Percentiles rank a stretch among this genome's conserved stretches.
These are phyloP conservation scores for Pseudorhombus dupliciocellatus DNA, from an alignment of 2,113 vertebrate genomes.

Conservation along the genomic window DNA sequence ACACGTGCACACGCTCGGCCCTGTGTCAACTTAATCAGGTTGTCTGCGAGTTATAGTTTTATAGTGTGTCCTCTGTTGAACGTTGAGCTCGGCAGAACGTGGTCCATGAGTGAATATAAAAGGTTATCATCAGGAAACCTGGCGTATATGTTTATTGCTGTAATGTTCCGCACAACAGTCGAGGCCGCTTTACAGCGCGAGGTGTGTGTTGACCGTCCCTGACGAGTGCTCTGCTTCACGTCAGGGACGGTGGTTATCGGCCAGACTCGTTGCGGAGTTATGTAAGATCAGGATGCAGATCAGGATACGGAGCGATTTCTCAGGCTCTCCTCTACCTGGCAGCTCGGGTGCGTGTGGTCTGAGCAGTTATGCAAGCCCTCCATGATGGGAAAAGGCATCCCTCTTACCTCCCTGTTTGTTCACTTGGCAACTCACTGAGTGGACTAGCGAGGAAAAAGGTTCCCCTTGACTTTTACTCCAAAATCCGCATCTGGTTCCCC, in stretches of 20 bases:
- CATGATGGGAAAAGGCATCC: constrained; percentile 29
- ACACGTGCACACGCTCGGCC: constrained; percentile 24
- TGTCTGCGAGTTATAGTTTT: not conserved
- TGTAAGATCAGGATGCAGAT: constrained; percentile 48
- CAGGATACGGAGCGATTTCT: constrained; percentile 42
- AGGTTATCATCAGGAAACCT: constrained; percentile 14
- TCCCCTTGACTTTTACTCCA: constrained; percentile 5
- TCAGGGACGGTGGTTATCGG: constrained; percentile 43
- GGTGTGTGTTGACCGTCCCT: constrained; percentile 18
- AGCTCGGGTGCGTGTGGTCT: constrained; percentile 28
- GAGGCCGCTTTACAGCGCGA: not conserved
- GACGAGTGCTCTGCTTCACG: constrained; percentile 38
- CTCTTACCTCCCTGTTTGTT: constrained; percentile 25
- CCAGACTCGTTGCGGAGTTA: constrained; percentile 43
- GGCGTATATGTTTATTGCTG: not conserved
- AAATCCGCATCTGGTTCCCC: not conserved
- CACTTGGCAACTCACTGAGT: not conserved
- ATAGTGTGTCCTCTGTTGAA: constrained; percentile 30
- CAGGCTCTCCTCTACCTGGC: constrained; percentile 38
- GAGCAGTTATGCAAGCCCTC: constrained; percentile 57
- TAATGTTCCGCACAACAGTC: not conserved
- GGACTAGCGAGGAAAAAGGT: not conserved
- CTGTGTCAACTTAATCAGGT: constrained; percentile 42
- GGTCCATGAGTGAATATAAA: not conserved
- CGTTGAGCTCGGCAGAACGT: constrained; percentile 13